phyloP scores from a whole-genome alignment of 2,888 invertebrate species.

The Stenoptilia bipunctidactyla region DNA sequence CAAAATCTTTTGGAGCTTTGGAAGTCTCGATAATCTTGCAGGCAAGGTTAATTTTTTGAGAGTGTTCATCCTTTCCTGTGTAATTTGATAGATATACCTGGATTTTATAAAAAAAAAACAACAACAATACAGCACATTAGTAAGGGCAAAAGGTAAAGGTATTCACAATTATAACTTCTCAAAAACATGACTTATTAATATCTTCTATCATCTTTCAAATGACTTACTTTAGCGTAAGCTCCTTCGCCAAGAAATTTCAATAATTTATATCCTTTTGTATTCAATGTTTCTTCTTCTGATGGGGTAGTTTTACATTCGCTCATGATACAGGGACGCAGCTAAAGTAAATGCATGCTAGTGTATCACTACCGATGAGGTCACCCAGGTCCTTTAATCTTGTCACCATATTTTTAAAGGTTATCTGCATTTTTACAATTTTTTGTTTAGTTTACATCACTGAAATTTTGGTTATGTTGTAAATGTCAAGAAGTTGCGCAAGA shows the following conservation, averaged over 20 bases:
- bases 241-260: constrained; percentile 80
- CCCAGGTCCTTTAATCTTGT: constrained; percentile 15
- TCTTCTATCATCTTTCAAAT: too few species aligned
- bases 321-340: constrained; percentile 37
- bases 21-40: constrained; percentile 82
- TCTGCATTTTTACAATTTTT: not conserved
- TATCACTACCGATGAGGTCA: constrained; percentile 9
- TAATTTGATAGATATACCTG: constrained; percentile 59
- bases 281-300: constrained; percentile 61
- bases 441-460: constrained; percentile 3
- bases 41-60: constrained; percentile 56
- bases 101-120: too few species aligned
- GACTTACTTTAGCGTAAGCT: constrained; percentile 80
- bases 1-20: constrained; percentile 83
- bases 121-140: not conserved
- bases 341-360: not conserved
- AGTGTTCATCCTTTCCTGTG: constrained; percentile 29
- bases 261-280: constrained; percentile 73
- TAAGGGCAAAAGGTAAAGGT: not conserved
- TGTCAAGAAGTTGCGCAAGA: too few species aligned
- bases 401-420: not conserved
- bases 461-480: not conserved
- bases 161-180: not conserved
- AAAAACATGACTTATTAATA: not conserved
- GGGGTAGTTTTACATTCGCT: constrained; percentile 48